These are phyloP conservation scores for Dicycla oo DNA, from an alignment of 2,888 invertebrate species.

Conservation along the genomic window DNA sequence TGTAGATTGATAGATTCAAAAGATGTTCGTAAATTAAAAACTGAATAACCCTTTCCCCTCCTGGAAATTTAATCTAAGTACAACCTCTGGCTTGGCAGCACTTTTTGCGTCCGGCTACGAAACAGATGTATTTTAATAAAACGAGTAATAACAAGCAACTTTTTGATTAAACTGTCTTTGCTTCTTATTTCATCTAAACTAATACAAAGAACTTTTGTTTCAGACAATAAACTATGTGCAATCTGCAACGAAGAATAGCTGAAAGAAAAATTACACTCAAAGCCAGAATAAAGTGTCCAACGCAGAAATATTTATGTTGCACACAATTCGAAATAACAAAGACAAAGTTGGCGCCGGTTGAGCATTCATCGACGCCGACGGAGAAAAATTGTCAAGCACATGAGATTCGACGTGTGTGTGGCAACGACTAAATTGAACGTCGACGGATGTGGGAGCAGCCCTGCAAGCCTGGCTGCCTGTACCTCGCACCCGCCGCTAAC, in stretches of 20 bases:
- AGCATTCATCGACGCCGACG: conserved; percentile 59
- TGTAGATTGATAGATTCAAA: not conserved
- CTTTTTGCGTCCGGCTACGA: too few relatives aligned
- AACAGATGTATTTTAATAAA: not conserved
- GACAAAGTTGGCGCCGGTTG: conserved; percentile 52
- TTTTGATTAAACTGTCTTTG: conserved; percentile 14
- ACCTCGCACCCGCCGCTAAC: conserved; percentile 51
- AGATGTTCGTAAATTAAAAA: not conserved
- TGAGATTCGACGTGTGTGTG: conserved; percentile 58
- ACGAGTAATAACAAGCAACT: not conserved
- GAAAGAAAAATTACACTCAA: conserved; percentile 43
- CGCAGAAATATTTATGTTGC: conserved; percentile 53
- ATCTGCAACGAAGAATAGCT: conserved; percentile 29
- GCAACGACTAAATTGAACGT: conserved; percentile 74
- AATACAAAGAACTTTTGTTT: conserved; percentile 32
- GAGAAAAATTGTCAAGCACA: conserved; percentile 67
- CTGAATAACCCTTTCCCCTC: not conserved
- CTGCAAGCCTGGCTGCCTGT: conserved; percentile 66
- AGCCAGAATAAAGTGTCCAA: conserved; percentile 39
- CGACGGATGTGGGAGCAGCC: conserved; percentile 62
- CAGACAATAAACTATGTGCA: conserved; percentile 18
- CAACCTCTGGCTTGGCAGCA: not conserved
- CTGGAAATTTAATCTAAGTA: not conserved
- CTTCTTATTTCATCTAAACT: conserved; percentile 27
- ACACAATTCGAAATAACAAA: conserved; percentile 61